Evolutionary conservation across 2,113 vertebrate species (phyloP).

Genomic region (Castor canadensis): DNA sequence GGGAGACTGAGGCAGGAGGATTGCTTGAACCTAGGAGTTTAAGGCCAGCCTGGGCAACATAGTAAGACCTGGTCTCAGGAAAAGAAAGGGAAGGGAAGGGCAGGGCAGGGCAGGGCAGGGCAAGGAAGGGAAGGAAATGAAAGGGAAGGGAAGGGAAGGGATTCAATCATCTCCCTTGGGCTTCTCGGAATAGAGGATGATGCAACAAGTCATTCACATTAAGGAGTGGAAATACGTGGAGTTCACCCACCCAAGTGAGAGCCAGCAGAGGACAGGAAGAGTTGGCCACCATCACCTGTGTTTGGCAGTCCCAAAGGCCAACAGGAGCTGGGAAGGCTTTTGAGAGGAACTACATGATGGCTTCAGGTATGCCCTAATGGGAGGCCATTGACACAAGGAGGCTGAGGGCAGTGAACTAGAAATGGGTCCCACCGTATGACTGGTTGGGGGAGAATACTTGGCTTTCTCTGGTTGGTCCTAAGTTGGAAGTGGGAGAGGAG

Average conservation of each 20-base stretch:
- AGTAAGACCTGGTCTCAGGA: neutral
- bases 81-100: neutral
- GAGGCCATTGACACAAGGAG: neutral
- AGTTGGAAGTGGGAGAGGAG: neutral
- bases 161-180: neutral
- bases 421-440: fast-evolving
- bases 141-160: no score
- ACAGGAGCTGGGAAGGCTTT: neutral
- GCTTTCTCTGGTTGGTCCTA: neutral
- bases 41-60: neutral
- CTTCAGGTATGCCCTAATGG: neutral
- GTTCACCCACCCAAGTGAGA: neutral
- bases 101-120: neutral
- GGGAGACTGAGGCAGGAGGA: neutral
- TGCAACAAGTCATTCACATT: neutral
- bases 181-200: neutral
- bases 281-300: fast-evolving
- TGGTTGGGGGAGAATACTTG: neutral
- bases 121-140: neutral
- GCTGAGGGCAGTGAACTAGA: neutral
- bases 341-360: neutral
- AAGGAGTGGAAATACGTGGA: neutral
- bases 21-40: neutral
- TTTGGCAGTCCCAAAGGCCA: neutral
- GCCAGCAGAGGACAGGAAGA: neutral